These are phyloP conservation scores for Cyrtorhinus lividipennis DNA, from an alignment of 1,140 invertebrate genomes.

Conservation along the genomic window DNA sequence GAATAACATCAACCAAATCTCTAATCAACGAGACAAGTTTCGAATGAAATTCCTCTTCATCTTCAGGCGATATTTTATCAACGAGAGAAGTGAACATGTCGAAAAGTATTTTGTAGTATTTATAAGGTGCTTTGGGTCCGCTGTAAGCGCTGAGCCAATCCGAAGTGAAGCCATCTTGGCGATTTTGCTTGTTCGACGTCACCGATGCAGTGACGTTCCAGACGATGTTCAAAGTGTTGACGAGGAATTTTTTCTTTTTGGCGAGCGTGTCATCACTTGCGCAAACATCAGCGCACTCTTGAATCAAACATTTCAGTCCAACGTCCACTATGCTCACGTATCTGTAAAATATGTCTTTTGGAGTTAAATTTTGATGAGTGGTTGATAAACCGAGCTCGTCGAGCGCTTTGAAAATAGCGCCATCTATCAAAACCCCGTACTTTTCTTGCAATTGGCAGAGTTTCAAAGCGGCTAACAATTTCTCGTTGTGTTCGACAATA, in stretches of 20 bases:
- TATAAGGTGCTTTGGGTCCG: not conserved
- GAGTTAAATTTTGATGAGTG: not conserved
- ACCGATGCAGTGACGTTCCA: not conserved
- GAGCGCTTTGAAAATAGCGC: not conserved
- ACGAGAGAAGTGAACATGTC: not conserved
- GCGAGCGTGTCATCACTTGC: not conserved
- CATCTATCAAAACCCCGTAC: not conserved
- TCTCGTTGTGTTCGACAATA: constrained; percentile 17
- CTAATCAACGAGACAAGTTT: not conserved
- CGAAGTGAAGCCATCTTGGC: not conserved
- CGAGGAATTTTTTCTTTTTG: not conserved
- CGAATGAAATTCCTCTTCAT: not conserved
- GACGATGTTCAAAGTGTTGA: not conserved
- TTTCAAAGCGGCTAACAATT: constrained; percentile 4
- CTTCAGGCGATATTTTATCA: not conserved
- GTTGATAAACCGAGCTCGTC: not conserved
- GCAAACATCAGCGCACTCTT: constrained; percentile 2
- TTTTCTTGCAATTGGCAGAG: constrained; percentile 10
- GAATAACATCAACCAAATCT: constrained; percentile 1
- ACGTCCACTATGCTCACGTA: constrained; percentile 11
- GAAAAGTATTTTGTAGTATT: not conserved
- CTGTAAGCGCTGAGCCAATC: not conserved
- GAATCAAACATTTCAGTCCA: constrained; percentile 7
- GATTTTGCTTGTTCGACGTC: not conserved
- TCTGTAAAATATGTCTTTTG: not conserved